Base-by-base conservation (phyloP, 2,888 invertebrate genomes). In the Lordiphosa andalusiaca region DNA sequence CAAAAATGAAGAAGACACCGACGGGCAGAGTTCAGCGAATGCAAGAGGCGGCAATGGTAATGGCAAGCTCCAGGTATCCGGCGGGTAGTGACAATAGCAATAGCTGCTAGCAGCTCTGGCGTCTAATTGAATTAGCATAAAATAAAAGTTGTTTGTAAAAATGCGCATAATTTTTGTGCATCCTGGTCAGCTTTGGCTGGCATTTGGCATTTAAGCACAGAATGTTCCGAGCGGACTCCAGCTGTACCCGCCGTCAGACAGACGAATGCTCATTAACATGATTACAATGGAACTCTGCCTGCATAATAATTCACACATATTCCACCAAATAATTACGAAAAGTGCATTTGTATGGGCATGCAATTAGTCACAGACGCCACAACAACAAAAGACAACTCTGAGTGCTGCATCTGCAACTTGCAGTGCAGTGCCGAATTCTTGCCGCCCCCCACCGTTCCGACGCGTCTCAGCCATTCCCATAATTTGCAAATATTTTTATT, bases 401-500 rank as follows among this genome's bases (percentile, higher is more conserved):
- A 25, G 49, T 46, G 47, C 30, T 47, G 63, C 63, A 63, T 63
- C 78, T 69, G 69, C 74, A 77, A 60, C 71, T 53, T 46, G 57
- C 44, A 55, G 59, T 46, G 57, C 44, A 55, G 59, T 53, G 52
- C 60, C 44, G 71, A 56, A 76, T 76, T 77, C 78, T 77, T 77
- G 62, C 68, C 73, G 64, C 39, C 49, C 44, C 40, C 30, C 53
- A 25, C 42, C 52, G 19, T 23, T 21, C 13, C 53, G 42, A 44
- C 47, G 36, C 39, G 64, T 38, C 52, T 60, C 60, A 76, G 81
- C 81, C 84, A 84, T 84, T 81, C 86, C 85, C 81, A 81, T 81
- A 83, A 81, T 81, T 86, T 81, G 85, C 80, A 86, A 86, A 84
- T 71, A 77, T 75, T 72, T 82, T 70, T 70, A 60, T 73, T 58